Evolutionary conservation across 2,797 vertebrate species (phyloP), one percentile per base, ranked within the genome.

Genomic region (Xenentodon cancila): DNA sequence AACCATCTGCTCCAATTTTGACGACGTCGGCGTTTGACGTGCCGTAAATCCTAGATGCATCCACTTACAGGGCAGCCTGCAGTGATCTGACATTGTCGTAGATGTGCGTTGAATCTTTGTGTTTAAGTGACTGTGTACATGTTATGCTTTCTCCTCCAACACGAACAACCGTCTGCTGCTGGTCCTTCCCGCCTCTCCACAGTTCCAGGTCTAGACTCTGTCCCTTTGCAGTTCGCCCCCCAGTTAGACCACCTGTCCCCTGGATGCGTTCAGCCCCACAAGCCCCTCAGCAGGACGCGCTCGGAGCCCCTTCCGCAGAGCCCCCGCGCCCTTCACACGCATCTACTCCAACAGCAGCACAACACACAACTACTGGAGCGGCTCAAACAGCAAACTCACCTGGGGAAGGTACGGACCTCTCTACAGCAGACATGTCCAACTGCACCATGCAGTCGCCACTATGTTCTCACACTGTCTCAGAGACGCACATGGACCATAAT

Each of bases 281-380:
- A 96, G 68, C 95, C 96, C 0, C 89, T 99, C 88, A 96, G 96
- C 88, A 91, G 97, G 73, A 96, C 97, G 1, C 96, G 96, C 78
- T 99, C 97, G 0, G 97, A 98, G 75, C 97, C 97, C 4, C 92
- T 98, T 62, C 96, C 97, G 21, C 96, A 94, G 69, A 97, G 93
- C 64, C 83, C 94, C 17, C 91, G 93, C 0, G 77, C 84, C 37
- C 91, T 95, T 19, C 90, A 94, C 69, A 87, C 94, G 17, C 95
- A 96, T 2, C 89, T 96, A 55, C 85, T 94, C 0, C 92, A 94
- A 34, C 96, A 96, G 48, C 94, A 96, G 79, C 95, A 96, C 71
- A 96, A 92, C 77, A 78, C 91, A 16, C 94, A 94, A 64, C 88
- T 95, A 44, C 94, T 95, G 71, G 95, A 97, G 84, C 91, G 94